Base-by-base conservation (phyloP, 1,140 invertebrate species). In the Proales similis region DNA sequence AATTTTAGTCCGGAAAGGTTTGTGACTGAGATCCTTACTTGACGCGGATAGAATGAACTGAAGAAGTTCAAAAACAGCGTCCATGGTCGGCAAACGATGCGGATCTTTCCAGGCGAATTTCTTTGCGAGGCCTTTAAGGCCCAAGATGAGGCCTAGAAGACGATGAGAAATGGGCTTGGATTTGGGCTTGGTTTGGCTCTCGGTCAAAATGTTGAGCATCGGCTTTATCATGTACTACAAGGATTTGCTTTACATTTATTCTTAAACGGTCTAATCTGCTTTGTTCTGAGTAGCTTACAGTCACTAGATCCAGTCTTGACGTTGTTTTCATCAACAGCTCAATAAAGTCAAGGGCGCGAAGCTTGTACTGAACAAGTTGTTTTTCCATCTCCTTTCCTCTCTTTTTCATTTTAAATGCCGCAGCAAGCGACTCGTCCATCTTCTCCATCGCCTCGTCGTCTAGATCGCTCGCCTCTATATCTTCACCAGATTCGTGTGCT, bases 381-480 rank as follows among this genome's bases (percentile, higher is more conserved):
- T 39, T 57, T 42, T 57, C 36, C 27, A 36, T n/a, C 22, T 57
- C n/a, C 45, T 57, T 57, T 26, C 45, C 51, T 42, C 45, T 57
- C 45, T 57, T 57, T 57, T 42, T 57, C 5, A 57, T 24, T 57
- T 57, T 57, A 24, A 57, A 57, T 14, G 36, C 51, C 26, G 33
- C 33, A 3, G 51, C 51, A 24, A 57, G 24, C 9, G 51, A 42
- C 26, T 57, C 51, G 22, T 57, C 51, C 29, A 57, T 19, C 45
- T 57, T 57, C 33, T 42, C 30, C 51, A 57, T 57, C n/a, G 51
- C 36, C 39, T 57, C 51, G 32, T 57, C 51, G 17, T 57, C 51
- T 36, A 57, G 14, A 57, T 57, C 51, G 0, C 36, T 42, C 17
- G 39, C 32, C 17, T 57, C 51, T 9, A 14, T 9, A 7, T 57